Percentiles rank a stretch among this genome's conserved stretches.
Evolutionary conservation across 2,797 vertebrate genomes (phyloP).

Genomic region (Perodicticus potto): DNA sequence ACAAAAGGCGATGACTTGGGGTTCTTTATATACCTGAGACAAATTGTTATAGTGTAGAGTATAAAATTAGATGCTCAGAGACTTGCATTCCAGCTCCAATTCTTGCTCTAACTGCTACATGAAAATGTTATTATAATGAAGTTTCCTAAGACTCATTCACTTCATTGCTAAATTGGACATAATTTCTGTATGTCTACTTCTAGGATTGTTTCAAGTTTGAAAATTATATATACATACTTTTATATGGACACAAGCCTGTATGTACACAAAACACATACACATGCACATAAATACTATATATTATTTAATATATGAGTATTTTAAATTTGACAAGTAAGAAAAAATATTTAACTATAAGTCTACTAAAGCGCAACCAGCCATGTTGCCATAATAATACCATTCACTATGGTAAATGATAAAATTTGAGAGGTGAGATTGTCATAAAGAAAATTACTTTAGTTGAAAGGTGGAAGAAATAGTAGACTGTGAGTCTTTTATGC

Average conservation of each 20-base stretch:
- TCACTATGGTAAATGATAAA: conserved; percentile 46
- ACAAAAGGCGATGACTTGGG: conserved; percentile 37
- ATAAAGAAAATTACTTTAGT: conserved; percentile 64
- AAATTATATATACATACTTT: not conserved
- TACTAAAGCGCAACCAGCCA: conserved; percentile 15
- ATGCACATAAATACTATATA: not conserved
- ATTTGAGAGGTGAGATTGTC: conserved; percentile 56
- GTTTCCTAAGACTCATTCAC: conserved; percentile 30
- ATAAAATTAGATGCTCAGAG: not conserved
- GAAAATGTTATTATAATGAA: not conserved
- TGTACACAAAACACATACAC: not conserved
- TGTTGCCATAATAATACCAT: conserved; percentile 16
- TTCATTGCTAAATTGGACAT: conserved; percentile 16
- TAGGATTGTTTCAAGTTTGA: conserved; percentile 20
- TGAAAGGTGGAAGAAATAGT: conserved; percentile 33
- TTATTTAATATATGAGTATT: conserved; percentile 49
- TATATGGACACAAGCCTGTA: not conserved
- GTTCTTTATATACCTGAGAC: not conserved
- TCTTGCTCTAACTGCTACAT: not conserved
- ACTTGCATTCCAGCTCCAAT: not conserved
- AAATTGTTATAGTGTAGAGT: not conserved
- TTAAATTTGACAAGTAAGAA: conserved; percentile 32
- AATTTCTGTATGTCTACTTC: not conserved
- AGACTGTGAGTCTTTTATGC: conserved; percentile 59
- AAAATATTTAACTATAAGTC: conserved; percentile 39